A percentile compares a stretch with the other conserved stretches of the same genome.
These are phyloP conservation scores for Aphidoletes aphidimyza DNA, from an alignment of 2,888 invertebrate genomes.

Conservation along the genomic window DNA sequence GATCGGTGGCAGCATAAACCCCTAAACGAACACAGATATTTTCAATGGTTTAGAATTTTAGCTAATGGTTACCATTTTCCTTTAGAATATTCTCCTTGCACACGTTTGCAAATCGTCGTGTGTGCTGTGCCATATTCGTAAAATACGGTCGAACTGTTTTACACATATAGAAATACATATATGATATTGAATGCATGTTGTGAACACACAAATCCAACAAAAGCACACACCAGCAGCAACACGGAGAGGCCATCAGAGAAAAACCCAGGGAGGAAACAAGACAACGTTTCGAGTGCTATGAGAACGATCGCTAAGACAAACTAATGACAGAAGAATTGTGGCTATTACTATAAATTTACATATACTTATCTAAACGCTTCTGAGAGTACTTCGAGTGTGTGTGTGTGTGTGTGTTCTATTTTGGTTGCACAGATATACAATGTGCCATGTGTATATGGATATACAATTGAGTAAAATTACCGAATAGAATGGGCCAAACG, in stretches of 20 bases:
- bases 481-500: background rate
- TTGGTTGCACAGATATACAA: too few species aligned
- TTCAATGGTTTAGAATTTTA: background rate
- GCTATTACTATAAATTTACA: conserved; percentile 36
- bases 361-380: conserved; percentile 20
- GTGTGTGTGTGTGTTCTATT: too few species aligned
- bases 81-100: too few species aligned
- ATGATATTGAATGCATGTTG: background rate
- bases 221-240: background rate
- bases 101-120: too few species aligned
- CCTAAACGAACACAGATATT: background rate
- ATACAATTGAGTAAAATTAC: background rate
- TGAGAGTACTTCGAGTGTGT: background rate
- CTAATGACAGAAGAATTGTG: conserved; percentile 20
- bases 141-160: too few species aligned
- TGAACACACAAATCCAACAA: background rate
- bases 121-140: too few species aligned
- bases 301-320: background rate
- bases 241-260: background rate
- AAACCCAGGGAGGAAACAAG: background rate
- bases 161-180: background rate
- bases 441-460: background rate
- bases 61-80: conserved; percentile 5
- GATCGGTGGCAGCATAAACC: too few species aligned
- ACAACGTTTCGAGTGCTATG: background rate